Percentiles rank a stretch among this genome's conserved stretches.
phyloP scores from a whole-genome alignment of 2,797 vertebrate genomes.

The Phataginus tricuspis region DNA sequence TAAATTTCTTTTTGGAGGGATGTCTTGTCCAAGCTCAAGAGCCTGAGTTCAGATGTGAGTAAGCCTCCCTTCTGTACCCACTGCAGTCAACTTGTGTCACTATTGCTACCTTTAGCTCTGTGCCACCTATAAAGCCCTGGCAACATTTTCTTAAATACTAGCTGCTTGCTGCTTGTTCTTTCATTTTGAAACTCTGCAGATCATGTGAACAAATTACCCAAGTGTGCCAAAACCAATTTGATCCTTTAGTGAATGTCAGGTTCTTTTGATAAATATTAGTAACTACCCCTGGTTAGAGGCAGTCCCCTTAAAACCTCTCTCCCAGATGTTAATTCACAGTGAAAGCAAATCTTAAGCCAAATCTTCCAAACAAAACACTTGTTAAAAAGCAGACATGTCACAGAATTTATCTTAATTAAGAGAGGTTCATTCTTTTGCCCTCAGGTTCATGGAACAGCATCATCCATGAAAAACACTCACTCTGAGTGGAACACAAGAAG shows the following conservation, averaged over 20 bases:
- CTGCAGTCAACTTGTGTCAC: not conserved
- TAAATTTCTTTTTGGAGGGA: not conserved
- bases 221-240: not conserved
- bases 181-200: not conserved
- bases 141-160: conserved; percentile 36
- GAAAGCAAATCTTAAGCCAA: not conserved
- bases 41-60: not conserved
- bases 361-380: not conserved
- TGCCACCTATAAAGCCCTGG: not conserved
- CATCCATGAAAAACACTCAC: not conserved
- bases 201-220: not conserved
- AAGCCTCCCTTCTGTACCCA: not conserved
- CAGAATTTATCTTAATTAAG: not conserved
- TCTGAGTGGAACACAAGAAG: not conserved
- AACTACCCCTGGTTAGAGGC: not conserved
- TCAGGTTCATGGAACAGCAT: not conserved
- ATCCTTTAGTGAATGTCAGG: not conserved
- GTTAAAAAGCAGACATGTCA: not conserved
- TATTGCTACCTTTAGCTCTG: not conserved
- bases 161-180: conserved; percentile 10
- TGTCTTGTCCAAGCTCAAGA: not conserved
- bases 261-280: not conserved
- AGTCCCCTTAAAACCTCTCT: not conserved
- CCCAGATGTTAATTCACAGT: not conserved
- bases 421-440: not conserved